phyloP scores from a whole-genome alignment of 2,888 invertebrate genomes.

The Brachynemurus nebulosus region DNA sequence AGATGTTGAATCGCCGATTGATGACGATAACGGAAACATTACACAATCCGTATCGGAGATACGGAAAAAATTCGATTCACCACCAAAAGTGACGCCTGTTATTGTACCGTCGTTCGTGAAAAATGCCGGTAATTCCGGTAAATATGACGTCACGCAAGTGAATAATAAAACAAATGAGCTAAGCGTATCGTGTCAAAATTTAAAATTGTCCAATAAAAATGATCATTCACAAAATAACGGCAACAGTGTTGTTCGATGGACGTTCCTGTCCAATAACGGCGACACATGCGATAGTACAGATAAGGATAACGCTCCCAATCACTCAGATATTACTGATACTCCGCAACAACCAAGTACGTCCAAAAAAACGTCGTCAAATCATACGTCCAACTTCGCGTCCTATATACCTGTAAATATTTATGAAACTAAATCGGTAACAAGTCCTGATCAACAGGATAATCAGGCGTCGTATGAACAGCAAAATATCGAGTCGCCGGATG shows the following conservation, averaged over 20 bases:
- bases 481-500: no score
- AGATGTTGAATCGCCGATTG: slow-evolving; percentile 26
- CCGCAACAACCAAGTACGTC: not conserved
- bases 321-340: not conserved
- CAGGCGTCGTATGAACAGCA: no score
- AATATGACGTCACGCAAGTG: slow-evolving; percentile 31
- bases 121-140: slow-evolving; percentile 34
- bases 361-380: slow-evolving; percentile 24
- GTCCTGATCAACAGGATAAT: not conserved
- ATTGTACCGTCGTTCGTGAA: slow-evolving; percentile 26
- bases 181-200: slow-evolving; percentile 10
- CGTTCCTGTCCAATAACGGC: slow-evolving; percentile 1
- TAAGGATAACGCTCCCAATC: slow-evolving; percentile 2
- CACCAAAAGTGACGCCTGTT: slow-evolving; percentile 26
- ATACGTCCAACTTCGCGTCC: slow-evolving; percentile 45
- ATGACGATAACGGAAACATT: slow-evolving; percentile 45
- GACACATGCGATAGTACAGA: not conserved
- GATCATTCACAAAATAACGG: slow-evolving; percentile 7
- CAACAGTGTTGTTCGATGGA: slow-evolving; percentile 8
- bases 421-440: slow-evolving; percentile 10
- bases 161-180: slow-evolving; percentile 30
- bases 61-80: slow-evolving; percentile 39
- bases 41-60: slow-evolving; percentile 43
- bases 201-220: slow-evolving; percentile 9
- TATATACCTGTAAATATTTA: slow-evolving; percentile 43